Evolutionary conservation across 2,113 vertebrate genomes (phyloP).

Genomic region (Podarcis cretensis): DNA sequence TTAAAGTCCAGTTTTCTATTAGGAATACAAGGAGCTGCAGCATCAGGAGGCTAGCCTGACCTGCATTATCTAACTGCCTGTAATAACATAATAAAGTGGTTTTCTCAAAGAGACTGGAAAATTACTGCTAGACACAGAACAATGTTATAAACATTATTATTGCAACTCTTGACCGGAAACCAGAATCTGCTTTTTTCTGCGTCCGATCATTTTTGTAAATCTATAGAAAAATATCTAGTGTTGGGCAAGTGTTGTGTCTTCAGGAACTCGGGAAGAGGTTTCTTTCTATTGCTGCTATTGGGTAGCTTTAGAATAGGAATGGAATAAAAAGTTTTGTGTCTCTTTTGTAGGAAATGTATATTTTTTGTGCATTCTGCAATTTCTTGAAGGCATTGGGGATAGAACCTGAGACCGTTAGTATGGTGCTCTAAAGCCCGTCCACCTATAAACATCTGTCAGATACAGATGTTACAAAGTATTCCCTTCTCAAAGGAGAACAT

Average conservation of each 20-base stretch:
- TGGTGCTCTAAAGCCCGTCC: background rate
- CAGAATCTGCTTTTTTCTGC: background rate
- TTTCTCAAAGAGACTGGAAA: background rate
- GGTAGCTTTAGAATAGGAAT: background rate
- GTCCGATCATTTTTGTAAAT: background rate
- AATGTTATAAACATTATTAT: background rate
- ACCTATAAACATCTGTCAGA: background rate
- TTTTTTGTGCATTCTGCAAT: too few relatives aligned
- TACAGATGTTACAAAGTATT: fast-evolving
- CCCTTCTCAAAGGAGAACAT: background rate
- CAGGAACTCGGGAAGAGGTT: background rate
- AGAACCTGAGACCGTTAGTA: fast-evolving
- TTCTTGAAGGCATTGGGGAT: background rate
- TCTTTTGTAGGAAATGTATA: too few relatives aligned
- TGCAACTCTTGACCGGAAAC: background rate
- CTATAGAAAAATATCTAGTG: too few relatives aligned
- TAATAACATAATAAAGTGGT: background rate
- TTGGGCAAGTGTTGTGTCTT: background rate
- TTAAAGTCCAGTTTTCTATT: background rate
- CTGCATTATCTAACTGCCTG: background rate
- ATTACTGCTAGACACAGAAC: background rate
- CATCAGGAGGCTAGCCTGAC: background rate
- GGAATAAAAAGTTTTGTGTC: background rate
- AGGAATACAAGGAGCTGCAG: background rate
- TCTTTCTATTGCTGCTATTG: background rate